Base-by-base conservation (phyloP, 2,888 invertebrate species). In the Pachydiplax longipennis region DNA sequence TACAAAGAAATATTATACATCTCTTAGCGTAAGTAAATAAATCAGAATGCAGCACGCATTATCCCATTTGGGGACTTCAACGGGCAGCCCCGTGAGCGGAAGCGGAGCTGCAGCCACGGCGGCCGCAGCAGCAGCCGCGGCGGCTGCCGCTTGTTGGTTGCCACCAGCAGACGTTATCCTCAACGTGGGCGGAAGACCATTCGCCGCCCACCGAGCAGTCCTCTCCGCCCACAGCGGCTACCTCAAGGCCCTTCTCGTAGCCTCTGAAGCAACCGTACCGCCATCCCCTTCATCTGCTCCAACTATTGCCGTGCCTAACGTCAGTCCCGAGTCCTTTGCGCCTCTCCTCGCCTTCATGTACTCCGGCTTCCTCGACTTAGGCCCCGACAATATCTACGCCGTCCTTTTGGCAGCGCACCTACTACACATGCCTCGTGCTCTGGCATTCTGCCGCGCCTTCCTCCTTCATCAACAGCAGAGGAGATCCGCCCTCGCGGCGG, bases 321-420 rank as follows among this genome's bases (percentile, higher is more conserved):
- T 96, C 6, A 95, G 95, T 91, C 94, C 95, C 6, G 94, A 94
- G 91, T 94, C 94, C 91, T 97, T 97, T 93, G 96, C 96, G 0
- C 96, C 96, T 0, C 94, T 97, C 8, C 94, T 97, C 61, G 96
- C 96, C 37, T 97, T 96, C 94, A 97, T 97, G 96, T 97, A 97
- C 93, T 96, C 97, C 10, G 97, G 97, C 37, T 96, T 95, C 92
- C 93, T 97, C 92, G 96, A 96, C 92, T 94, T 97, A 44, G 96
- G 95, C 92, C 94, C 96, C 91, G 95, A 96, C 91, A 97, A 97
- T 94, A 96, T 97, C 92, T 96, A 97, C 94, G 81, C 82, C 92
- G 96, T 97, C 81, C 94, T 97, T 15, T 93, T 97, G 91, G 97
- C 97, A 8, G 96, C 97, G 15, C 96, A 97, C 93, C 95, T 96